Base-by-base conservation (phyloP, 1,140 invertebrate genomes). In the Aethina tumida region DNA sequence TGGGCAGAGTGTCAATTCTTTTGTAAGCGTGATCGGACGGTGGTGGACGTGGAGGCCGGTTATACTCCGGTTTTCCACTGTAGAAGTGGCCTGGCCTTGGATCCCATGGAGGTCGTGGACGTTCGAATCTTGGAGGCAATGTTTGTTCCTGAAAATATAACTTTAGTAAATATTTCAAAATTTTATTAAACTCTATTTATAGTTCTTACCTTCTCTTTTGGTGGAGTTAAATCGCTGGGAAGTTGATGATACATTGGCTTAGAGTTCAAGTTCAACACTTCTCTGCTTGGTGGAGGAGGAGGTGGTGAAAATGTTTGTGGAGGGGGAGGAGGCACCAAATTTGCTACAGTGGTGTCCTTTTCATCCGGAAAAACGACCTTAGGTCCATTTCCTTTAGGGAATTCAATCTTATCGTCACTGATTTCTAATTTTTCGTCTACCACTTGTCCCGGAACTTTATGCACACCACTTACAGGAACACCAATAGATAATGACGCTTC, bases 1-100 rank as follows among this genome's bases (percentile, higher is more conserved):
- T 81, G 0, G 79, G 79, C 27, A 81, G 45, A 41, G 70, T 70
- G 17, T 60, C 53, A 7, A 58, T 55, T 13, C 33, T 56, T 27
- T 64, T 65, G 34, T 64, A 60, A n/a, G 50, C 37, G 17, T 51
- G 39, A 29, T 51, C 47, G 15, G 47, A 43, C 3, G 39, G 50
- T 22, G 51, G 47, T 4, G 60, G 55, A 30, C 52, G 34, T 21
- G 58, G 53, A 12, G 63, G 56, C 9, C 60, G 43, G 0, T 47
- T 51, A 14, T 58, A 62, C 41, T 62, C 57, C 5, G 58, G 55
- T 47, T 36, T 59, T n/a, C 30, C 56, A 28, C 29, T 52, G 41
- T 59, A 52, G 35, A 61, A 63, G 34, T 63, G 60, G 30, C 60
- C 60, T 4, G 58, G 60, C 31, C 57, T 22, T 5, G 60, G 60